Evolutionary conservation across 2,797 vertebrate species (phyloP), one percentile per base, ranked within the genome.

Genomic region (Urophycis tenuis): DNA sequence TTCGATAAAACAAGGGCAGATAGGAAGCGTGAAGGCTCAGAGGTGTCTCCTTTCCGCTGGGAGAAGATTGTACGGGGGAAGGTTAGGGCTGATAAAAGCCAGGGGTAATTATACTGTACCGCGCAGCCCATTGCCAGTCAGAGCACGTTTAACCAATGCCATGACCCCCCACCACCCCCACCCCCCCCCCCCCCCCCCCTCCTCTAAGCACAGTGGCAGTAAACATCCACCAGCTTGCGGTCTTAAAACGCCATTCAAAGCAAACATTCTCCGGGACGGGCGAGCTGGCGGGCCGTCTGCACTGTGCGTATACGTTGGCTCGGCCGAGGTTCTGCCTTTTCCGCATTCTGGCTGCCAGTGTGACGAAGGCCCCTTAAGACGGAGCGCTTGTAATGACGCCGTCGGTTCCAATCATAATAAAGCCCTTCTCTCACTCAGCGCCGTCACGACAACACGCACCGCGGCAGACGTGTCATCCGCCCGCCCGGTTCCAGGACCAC

Each of bases 11-110:
- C 86, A 89, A 89, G 87, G 87, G 81, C 86, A 89, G 89, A 90
- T 88, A 90, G 90, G 87, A 90, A 90, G 88, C 88, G 88, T 87
- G 87, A 84, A 85, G 76, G 87, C 86, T 89, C 89, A 91, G 89
- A 87, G 88, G 89, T 92, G 89, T 90, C 92, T 89, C 83, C 84
- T 86, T 91, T 87, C 89, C 85, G 79, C 79, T n/a, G 30, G 69
- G 79, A 83, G 84, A 83, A 89, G 85, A 87, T 87, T 91, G 87
- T 88, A 89, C 85, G 88, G 85, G 87, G 87, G n/a, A n/a, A 89
- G 87, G 88, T 90, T 88, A 86, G 78, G 88, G 83, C 86, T 71
- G 87, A 90, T 89, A 89, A 90, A 91, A 84, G 83, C 85, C 14
- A 71, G 82, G 83, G 80, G 86, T 90, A 90, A 91, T 92, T 90